Evolutionary conservation across 2,797 vertebrate species (phyloP).

Genomic region (Bradypus variegatus): DNA sequence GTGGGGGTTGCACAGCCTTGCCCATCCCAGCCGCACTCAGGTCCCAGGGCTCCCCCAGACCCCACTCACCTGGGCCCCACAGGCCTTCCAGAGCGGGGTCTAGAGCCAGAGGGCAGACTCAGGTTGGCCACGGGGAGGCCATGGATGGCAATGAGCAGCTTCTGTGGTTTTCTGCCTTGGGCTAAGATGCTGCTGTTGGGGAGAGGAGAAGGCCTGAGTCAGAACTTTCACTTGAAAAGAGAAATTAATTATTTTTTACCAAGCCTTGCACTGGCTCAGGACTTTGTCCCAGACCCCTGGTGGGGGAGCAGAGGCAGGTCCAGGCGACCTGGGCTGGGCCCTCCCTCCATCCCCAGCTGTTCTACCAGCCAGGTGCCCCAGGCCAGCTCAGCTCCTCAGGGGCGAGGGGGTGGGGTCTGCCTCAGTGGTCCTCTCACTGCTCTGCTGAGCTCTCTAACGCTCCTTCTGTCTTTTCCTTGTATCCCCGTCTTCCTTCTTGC

Average conservation of each 20-base stretch:
- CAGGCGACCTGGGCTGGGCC: background rate
- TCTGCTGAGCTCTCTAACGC: background rate
- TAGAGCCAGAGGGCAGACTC: background rate
- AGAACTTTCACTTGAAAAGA: slow-evolving; percentile 40
- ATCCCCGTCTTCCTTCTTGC: background rate
- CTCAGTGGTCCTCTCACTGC: background rate
- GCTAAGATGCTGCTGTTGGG: background rate
- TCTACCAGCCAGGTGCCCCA: background rate
- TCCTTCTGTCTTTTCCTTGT: background rate
- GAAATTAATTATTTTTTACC: slow-evolving; percentile 66
- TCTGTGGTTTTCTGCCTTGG: background rate
- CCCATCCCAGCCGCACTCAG: background rate
- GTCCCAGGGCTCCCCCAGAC: background rate
- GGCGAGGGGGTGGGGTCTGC: background rate
- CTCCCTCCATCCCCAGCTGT: background rate
- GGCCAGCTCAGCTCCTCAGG: background rate
- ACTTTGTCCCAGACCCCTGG: slow-evolving; percentile 62
- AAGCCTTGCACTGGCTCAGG: slow-evolving; percentile 30
- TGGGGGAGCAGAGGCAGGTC: background rate
- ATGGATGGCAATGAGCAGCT: background rate
- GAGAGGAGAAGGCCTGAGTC: slow-evolving; percentile 46
- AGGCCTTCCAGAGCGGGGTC: background rate
- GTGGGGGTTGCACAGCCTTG: background rate
- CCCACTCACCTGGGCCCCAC: slow-evolving; percentile 45
- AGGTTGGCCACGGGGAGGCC: slow-evolving; percentile 41